phyloP scores from a whole-genome alignment of 1,140 invertebrate genomes.

The Eurosta solidaginis region DNA sequence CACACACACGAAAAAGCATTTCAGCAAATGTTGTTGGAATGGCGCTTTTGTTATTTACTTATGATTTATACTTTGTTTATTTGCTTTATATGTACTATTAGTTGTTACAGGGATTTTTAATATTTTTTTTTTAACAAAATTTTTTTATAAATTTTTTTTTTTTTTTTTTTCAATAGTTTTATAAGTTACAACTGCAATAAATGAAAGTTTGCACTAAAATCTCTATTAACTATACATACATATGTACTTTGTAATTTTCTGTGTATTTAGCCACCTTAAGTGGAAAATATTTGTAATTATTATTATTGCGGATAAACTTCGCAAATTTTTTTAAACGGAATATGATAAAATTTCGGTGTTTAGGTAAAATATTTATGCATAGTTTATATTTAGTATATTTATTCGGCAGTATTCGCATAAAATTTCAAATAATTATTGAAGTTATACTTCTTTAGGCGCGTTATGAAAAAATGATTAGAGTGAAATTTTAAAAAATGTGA shows the following conservation, averaged over 20 bases:
- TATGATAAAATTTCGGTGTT: no score
- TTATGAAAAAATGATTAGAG: no score
- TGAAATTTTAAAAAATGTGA: no score
- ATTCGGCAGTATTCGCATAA: no score
- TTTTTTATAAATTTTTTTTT: neutral
- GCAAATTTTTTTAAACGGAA: neutral
- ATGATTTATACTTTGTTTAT: neutral
- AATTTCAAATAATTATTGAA: no score
- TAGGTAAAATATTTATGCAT: no score
- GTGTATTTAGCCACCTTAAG: neutral
- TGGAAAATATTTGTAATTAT: neutral
- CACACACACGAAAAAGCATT: no score
- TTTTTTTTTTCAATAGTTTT: neutral
- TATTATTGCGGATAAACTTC: neutral
- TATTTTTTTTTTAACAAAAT: neutral
- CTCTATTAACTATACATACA: slow-evolving; percentile 17
- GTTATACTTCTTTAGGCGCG: no score
- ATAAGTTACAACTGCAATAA: slow-evolving; percentile 7
- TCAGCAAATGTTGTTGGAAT: slow-evolving; percentile 3
- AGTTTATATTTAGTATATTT: no score
- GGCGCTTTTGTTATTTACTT: neutral
- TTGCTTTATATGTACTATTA: no score
- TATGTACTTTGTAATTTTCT: no score
- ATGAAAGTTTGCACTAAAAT: neutral
- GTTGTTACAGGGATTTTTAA: neutral